Evolutionary conservation across 2,797 vertebrate genomes (phyloP).

Genomic region (Nannoperca obscura): DNA sequence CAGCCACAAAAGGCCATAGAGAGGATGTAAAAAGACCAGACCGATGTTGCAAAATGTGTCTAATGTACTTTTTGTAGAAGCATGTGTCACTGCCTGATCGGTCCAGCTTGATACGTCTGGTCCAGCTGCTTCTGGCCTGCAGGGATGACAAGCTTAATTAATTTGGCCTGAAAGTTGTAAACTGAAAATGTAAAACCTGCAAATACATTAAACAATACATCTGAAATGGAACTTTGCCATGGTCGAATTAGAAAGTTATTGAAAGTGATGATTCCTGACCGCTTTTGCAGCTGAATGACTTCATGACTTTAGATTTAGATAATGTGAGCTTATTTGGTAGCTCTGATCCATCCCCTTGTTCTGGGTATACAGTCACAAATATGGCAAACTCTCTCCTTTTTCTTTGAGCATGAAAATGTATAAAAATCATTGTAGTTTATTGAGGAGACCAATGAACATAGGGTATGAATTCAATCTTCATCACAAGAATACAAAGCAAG

Average conservation of each 20-base stretch:
- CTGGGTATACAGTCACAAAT: neutral
- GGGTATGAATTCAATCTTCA: conserved; percentile 21
- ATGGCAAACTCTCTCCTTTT: too few relatives aligned
- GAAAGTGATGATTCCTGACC: conserved; percentile 3
- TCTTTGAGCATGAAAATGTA: too few relatives aligned
- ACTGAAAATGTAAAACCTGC: neutral
- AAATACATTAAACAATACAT: conserved; percentile 1
- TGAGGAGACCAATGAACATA: neutral
- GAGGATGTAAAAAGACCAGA: conserved; percentile 8
- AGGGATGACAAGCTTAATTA: neutral
- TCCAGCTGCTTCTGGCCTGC: neutral
- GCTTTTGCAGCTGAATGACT: neutral
- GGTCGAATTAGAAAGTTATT: neutral
- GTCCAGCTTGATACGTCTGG: neutral
- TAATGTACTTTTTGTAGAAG: neutral
- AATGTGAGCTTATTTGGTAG: too few relatives aligned
- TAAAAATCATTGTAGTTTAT: neutral
- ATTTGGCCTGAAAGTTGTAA: conserved; percentile 10
- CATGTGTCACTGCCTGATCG: neutral
- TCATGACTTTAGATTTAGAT: neutral
- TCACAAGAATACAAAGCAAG: conserved; percentile 16
- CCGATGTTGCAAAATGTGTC: conserved; percentile 4
- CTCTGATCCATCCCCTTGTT: neutral
- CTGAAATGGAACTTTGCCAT: neutral
- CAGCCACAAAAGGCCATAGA: neutral